Base-by-base conservation (phyloP, 2,888 invertebrate species). In the Rapana venosa region DNA sequence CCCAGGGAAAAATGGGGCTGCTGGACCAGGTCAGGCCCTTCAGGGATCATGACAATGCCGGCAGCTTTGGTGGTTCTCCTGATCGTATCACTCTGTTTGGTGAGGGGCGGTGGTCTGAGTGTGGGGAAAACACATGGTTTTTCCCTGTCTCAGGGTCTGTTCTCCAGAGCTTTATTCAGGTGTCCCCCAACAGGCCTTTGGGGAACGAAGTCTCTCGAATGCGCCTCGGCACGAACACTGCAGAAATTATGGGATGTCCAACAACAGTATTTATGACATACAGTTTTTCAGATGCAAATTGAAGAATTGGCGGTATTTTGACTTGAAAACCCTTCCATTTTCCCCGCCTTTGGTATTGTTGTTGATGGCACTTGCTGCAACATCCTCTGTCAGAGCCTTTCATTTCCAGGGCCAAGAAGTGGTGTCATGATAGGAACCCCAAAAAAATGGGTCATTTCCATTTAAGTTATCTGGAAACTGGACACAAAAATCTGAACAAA, bases 1-100 rank as follows among this genome's bases (percentile, higher is more conserved):
- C n/a, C 98, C 98, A 0, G 98, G n/a, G 98, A 15, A 99, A 99
- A 96, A 98, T 98, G 97, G 99, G 96, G 0, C 97, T 99, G 32
- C 98, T 98, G 98, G 99, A 99, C 97, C 99, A 99, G 97, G 98
- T 98, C 17, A 98, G 94, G 99, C 99, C 2, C 97, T 99, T 93
- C 97, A 98, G 90, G 99, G 99, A 97, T 99, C 98, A 98, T 96
- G 98, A 98, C 93, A 98, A 99, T 96, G 98, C 98, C 26, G 91
- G 81, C 1, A 70, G 70, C 32, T 95, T 95, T 81, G 94, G 94
- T 15, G 95, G 95, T 0, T 92, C 95, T 90, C 90, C 91, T 1
- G 56, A 92, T n/a, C 90, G 91, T 13, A 92, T 95, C 8, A 95
- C 95, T 0, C 56, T 93, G 13, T 93, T 94, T 89, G 95, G 95